Base-by-base conservation (phyloP, 1,140 invertebrate species). In the Metaphire vulgaris region DNA sequence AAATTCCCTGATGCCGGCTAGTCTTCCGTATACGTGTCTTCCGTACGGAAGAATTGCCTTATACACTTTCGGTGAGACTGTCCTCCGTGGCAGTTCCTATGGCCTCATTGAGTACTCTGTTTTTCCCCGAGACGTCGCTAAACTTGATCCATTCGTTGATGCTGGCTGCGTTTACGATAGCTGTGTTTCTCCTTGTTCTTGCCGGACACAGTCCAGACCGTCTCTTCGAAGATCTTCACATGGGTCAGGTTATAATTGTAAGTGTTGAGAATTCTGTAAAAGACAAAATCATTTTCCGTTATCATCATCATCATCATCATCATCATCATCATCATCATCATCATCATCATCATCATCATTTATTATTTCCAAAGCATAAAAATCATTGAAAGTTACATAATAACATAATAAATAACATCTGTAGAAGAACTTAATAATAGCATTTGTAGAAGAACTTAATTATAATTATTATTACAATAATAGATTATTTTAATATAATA, bases 31-130 rank as follows among this genome's bases (percentile, higher is more conserved):
- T 65, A 75, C 65, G 33, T 75, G 65, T 26, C 26, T 75, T 31
- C 74, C 74, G 32, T 75, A 75, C 33, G 41, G 74, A 28, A 69
- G 67, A 68, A 26, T 69, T 29, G 31, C 67, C n/a, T 26, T 75
- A 75, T 26, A 68, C 65, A 33, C 65, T 75, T 33, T 33, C 67
- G 12, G 32, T 75, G 6, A 28, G 74, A n/a, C 32, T 75, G 30
- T 69, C 30, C 16, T 69, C 65, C 14, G 34, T 75, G 12, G 28
- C 67, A 33, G 34, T 32, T 66, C 65, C 74, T 2, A 31, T 75
- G 65, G 41, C 65, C 28, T 75, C 65, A 1, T 33, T 75, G 29
- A 30, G 31, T n/a, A 69, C 74, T n/a, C 15, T 75, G 2, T 32
- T 68, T 26, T 14, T 34, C 26, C 67, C 65, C 6, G 29, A 33